Evolutionary conservation across 64 coral and sea anemone genomes (phyloP).

Genomic region (Exaiptasia diaphana): DNA sequence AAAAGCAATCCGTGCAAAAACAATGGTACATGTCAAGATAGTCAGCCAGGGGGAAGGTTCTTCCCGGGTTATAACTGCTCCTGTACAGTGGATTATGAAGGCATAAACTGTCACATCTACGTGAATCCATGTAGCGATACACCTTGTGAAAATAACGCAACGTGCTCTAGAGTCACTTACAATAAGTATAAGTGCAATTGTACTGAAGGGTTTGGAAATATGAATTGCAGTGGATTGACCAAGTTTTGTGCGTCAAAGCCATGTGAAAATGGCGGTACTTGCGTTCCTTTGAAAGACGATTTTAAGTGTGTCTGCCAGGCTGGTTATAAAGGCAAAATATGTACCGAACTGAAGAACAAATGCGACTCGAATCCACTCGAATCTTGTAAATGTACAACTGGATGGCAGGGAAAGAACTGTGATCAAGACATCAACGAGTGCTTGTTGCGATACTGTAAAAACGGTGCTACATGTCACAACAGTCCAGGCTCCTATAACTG

Average conservation of each 20-base stretch:
- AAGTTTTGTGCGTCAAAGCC: slow-evolving; percentile 53
- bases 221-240: slow-evolving; percentile 71
- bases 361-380: slow-evolving; percentile 71
- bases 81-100: slow-evolving; percentile 64
- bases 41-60: slow-evolving; percentile 16
- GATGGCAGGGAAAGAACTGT: slow-evolving; percentile 39
- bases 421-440: slow-evolving; percentile 30
- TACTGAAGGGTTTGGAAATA: slow-evolving; percentile 66
- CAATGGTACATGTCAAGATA: slow-evolving; percentile 77
- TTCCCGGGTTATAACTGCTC: slow-evolving; percentile 70
- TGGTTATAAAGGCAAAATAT: slow-evolving; percentile 47
- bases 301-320: slow-evolving; percentile 44
- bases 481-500: neutral
- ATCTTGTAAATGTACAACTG: slow-evolving; percentile 20
- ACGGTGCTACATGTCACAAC: neutral
- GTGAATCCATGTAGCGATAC: slow-evolving; percentile 47
- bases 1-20: slow-evolving; percentile 37
- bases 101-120: slow-evolving; percentile 39
- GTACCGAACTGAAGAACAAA: slow-evolving; percentile 45
- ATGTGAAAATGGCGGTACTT: slow-evolving; percentile 31
- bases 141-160: slow-evolving; percentile 57
- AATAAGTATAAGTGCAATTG: slow-evolving; percentile 67
- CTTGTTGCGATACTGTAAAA: slow-evolving; percentile 30
- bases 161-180: slow-evolving; percentile 55
- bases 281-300: slow-evolving; percentile 54